These are phyloP conservation scores for Sebastes glaucus DNA, from an alignment of 2,797 vertebrate species.

Conservation along the genomic window DNA sequence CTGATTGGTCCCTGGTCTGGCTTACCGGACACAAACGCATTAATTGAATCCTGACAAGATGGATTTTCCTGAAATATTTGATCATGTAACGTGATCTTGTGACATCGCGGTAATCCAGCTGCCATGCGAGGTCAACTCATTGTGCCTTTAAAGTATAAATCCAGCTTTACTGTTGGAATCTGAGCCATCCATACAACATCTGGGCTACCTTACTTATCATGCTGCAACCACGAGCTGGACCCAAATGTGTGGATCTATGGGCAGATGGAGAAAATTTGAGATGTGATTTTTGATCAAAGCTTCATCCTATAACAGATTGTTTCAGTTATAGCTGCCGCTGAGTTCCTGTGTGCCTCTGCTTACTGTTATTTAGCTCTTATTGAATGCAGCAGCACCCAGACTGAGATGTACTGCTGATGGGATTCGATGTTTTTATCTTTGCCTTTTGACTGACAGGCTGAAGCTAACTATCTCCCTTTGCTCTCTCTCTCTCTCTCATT, in stretches of 20 bases:
- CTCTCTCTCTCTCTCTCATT: not conserved
- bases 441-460: constrained; percentile 49
- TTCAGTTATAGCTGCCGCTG: not conserved
- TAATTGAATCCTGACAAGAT: no score
- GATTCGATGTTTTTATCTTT: constrained; percentile 46
- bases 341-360: not conserved
- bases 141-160: not conserved
- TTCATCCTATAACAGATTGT: not conserved
- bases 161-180: not conserved
- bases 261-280: not conserved
- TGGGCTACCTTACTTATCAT: not conserved
- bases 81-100: no score
- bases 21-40: no score
- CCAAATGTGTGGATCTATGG: not conserved
- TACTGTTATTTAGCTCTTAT: constrained; percentile 11
- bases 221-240: not conserved
- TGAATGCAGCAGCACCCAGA: constrained; percentile 3
- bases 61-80: no score
- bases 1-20: no score
- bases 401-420: constrained; percentile 37
- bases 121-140: not conserved
- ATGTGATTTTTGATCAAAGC: not conserved
- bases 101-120: no score
- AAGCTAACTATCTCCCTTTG: constrained; percentile 27
- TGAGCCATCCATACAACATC: not conserved